phyloP scores from a whole-genome alignment of 2,888 invertebrate species.

The Euclidia mi region DNA sequence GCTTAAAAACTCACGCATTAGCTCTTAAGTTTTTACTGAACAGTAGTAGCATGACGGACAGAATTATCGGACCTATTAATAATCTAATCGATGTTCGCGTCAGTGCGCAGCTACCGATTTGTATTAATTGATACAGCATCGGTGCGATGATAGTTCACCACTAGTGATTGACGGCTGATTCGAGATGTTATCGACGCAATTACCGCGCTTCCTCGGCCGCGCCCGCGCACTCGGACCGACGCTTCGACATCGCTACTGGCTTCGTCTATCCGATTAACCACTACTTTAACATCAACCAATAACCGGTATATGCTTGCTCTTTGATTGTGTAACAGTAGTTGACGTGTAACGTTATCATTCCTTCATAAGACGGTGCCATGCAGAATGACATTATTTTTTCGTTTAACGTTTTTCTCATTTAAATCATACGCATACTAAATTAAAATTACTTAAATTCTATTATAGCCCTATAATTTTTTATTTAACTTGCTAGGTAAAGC shows the following conservation, averaged over 20 bases:
- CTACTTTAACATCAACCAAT: not conserved
- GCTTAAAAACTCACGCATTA: slow-evolving; percentile 31
- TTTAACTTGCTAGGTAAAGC: too few relatives aligned
- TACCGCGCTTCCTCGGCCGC: slow-evolving; percentile 65
- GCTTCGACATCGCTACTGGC: slow-evolving; percentile 10
- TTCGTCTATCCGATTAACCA: slow-evolving; percentile 5
- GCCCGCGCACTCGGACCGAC: slow-evolving; percentile 2
- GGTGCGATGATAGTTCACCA: slow-evolving; percentile 81
- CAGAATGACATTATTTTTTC: too few relatives aligned
- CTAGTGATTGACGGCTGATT: slow-evolving; percentile 86
- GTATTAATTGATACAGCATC: slow-evolving; percentile 85
- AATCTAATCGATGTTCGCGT: slow-evolving; percentile 78
- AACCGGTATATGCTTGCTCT: too few relatives aligned
- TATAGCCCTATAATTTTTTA: too few relatives aligned
- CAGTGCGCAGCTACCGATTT: slow-evolving; percentile 84
- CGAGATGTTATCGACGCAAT: slow-evolving; percentile 87
- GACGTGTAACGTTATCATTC: too few relatives aligned
- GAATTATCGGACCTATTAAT: slow-evolving; percentile 83
- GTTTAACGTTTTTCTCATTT: too few relatives aligned
- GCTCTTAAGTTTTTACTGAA: slow-evolving; percentile 58
- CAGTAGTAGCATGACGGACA: slow-evolving; percentile 73
- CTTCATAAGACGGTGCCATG: too few relatives aligned
- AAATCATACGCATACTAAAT: too few relatives aligned
- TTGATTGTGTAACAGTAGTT: too few relatives aligned
- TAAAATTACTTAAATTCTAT: too few relatives aligned